Evolutionary conservation across 2,113 vertebrate species (phyloP).

Genomic region (Anseranas semipalmata): DNA sequence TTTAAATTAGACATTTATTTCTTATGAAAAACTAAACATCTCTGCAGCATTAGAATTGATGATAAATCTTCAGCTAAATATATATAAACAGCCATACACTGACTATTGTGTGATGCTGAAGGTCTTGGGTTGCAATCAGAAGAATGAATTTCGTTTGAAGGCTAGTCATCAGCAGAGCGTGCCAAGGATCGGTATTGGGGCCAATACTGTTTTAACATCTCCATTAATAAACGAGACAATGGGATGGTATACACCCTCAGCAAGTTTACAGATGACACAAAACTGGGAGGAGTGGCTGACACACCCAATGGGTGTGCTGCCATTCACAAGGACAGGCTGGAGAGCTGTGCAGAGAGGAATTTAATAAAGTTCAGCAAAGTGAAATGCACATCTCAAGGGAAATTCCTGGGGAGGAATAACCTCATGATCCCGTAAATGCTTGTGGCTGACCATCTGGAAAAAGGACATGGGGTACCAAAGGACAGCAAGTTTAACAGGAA

Average conservation of each 20-base stretch:
- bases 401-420: background rate
- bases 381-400: background rate
- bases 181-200: rapidly evolving
- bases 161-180: background rate
- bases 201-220: background rate
- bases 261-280: background rate
- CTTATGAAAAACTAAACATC: conserved; percentile 12
- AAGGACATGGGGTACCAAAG: background rate
- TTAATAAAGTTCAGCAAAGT: background rate
- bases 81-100: background rate
- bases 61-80: background rate
- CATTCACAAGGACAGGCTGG: background rate
- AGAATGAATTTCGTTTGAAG: background rate
- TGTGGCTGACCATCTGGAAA: background rate
- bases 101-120: background rate
- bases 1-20: conserved; percentile 49
- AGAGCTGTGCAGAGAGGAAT: background rate
- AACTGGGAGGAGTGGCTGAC: background rate
- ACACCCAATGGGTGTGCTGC: background rate
- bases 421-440: background rate
- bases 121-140: background rate
- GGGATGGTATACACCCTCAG: background rate
- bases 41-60: background rate
- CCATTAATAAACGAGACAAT: background rate
- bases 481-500: background rate